These are phyloP conservation scores for Turritopsis rubra DNA, from an alignment of 30 jellyfish, hydroid and myxozoan genomes.

Conservation along the genomic window DNA sequence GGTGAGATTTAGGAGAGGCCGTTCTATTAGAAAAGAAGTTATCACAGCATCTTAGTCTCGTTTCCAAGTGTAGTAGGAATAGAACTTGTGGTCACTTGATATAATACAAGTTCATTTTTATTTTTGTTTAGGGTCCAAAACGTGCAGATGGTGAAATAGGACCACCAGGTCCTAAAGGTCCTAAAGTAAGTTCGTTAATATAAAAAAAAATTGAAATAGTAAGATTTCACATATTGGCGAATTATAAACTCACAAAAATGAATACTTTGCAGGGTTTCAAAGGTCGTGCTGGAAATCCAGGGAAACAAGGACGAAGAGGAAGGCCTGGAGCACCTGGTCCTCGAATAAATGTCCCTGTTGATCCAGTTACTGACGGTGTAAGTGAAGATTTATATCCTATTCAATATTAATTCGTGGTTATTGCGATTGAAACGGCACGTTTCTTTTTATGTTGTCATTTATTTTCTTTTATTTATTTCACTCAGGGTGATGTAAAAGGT, in stretches of 20 bases:
- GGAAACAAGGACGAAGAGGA: background rate
- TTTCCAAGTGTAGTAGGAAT: background rate
- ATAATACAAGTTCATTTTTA: no score
- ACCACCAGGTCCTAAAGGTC: background rate
- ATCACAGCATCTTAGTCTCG: no score
- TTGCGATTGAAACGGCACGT: no score
- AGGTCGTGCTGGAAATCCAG: slow-evolving; percentile 14
- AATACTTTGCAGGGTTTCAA: slow-evolving; percentile 17
- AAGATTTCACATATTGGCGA: no score
- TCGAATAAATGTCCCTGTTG: background rate
- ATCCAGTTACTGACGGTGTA: background rate
- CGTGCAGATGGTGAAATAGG: background rate
- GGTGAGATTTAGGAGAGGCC: no score
- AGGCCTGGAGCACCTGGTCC: slow-evolving; percentile 42
- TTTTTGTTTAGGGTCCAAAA: background rate
- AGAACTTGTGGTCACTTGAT: background rate
- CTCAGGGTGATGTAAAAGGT: slow-evolving; percentile 28
- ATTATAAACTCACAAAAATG: background rate
- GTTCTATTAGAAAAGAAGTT: no score
- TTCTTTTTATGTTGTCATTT: no score
- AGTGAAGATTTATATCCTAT: no score
- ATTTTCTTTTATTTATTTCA: no score
- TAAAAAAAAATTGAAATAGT: no score
- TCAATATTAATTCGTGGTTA: background rate
- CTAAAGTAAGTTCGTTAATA: background rate